These are phyloP conservation scores for Theodoxus fluviatilis DNA, from an alignment of 2,888 invertebrate genomes.

Conservation along the genomic window DNA sequence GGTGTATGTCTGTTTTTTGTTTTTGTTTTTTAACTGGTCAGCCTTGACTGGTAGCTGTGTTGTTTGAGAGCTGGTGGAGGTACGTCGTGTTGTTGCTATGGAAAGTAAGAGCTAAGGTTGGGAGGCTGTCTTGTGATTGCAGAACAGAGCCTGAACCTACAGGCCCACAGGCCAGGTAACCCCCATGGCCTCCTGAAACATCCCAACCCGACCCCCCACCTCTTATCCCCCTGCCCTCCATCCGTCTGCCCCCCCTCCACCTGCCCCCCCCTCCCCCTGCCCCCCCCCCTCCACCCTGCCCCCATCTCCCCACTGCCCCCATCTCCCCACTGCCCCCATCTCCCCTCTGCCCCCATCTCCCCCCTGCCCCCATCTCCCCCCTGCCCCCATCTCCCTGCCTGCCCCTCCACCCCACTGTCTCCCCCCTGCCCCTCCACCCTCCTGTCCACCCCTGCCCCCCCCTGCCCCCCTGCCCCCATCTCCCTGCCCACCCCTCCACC, in stretches of 20 bases:
- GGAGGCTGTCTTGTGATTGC: no score
- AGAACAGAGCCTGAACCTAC: no score
- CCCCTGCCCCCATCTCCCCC: background rate
- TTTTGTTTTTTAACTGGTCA: no score
- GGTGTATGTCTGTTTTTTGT: no score
- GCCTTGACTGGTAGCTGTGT: no score
- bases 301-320: background rate
- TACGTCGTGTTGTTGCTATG: no score
- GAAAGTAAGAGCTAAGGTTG: no score
- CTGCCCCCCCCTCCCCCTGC: conserved; percentile 47
- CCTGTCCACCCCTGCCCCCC: conserved; percentile 53
- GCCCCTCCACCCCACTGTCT: background rate
- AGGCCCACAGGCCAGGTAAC: no score
- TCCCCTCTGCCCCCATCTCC: background rate
- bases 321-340: background rate
- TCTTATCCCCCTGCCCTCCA: conserved; percentile 53
- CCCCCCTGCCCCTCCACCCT: conserved; percentile 19
- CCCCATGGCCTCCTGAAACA: no score
- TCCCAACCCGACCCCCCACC: no score
- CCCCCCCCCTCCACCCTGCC: conserved; percentile 30
- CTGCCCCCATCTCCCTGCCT: background rate
- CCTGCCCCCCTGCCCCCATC: conserved; percentile 22
- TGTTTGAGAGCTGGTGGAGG: no score
- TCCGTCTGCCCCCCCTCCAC: conserved; percentile 35
- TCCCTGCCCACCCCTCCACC: conserved; percentile 43